Evolutionary conservation across 1,140 invertebrate species (phyloP), one percentile per base, ranked within the genome.

Genomic region (Sycophila sp.): DNA sequence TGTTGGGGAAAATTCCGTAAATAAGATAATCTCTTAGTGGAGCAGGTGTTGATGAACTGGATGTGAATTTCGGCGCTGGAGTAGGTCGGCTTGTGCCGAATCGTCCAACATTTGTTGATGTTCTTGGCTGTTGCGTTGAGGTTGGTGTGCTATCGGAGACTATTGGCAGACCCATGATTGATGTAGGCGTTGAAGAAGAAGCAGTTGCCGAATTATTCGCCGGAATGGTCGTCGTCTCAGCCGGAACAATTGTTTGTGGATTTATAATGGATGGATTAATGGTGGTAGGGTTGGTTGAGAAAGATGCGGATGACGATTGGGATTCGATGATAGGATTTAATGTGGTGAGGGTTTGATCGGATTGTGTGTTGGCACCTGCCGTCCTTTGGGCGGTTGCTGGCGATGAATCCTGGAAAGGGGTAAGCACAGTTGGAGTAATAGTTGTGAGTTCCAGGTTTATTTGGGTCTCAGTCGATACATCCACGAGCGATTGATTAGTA

Each of bases 1-100:
- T 92, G 80, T 92, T 92, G 28, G 90, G 90, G 75, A 91, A 88
- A 74, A 92, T 90, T 75, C 90, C 91, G 77, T 92, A 92, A 70
- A 92, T 88, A 55, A 89, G 87, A 81, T 91, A 92, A 85, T 92
- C 91, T 78, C 89, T 88, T 77, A 88, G 86, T 68, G 91, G 88
- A 73, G 62, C 73, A 30, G 81, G 83, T 17, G 83, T 84, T 59
- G 83, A 81, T 19, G 85, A 82, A 73, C 81, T 83, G 69, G 77
- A 75, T 30, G 81, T 83, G 74, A 83, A 80, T 72, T 80, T 76
- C 58, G 83, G 81, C 13, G 83, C 80, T 60, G 85, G 76, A 15
- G 83, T 82, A 72, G 83, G 47, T 73, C 78, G 81, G 38, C 72
- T 69, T 1, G 36, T 56, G 34, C 81, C 82, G 73, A 85, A 86